Conservation (phyloP, 2,113 vertebrate genomes). For the Cercopithecus mona region DNA sequence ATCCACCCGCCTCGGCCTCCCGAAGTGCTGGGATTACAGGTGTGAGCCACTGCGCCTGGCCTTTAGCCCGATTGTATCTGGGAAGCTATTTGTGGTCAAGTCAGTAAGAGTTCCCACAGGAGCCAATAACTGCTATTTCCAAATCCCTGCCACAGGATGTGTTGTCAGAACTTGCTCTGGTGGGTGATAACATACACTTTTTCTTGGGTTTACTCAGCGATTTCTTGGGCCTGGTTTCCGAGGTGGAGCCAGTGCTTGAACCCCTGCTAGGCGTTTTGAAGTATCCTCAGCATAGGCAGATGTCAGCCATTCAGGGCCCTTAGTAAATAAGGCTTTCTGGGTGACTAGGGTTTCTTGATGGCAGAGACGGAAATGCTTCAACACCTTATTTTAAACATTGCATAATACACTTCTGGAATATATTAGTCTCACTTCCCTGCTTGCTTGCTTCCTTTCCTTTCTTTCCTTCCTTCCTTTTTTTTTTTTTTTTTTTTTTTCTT, state of each 20-base stretch:
- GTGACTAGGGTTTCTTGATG: constrained; percentile 6
- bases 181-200: constrained; percentile 22
- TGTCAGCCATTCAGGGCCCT: background rate
- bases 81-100: constrained; percentile 56
- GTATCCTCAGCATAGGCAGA: background rate
- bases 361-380: constrained; percentile 3
- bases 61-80: constrained; percentile 43
- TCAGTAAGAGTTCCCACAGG: background rate
- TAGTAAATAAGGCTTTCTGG: background rate
- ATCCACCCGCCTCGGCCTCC: too few relatives aligned
- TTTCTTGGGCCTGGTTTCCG: constrained; percentile 46
- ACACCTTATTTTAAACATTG: constrained; percentile 20
- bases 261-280: background rate
- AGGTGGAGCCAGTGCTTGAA: background rate
- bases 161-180: constrained; percentile 22
- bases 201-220: constrained; percentile 17
- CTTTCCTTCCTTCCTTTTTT: too few relatives aligned
- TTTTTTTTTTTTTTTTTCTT: background rate
- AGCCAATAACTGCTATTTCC: constrained; percentile 34
- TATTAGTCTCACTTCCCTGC: background rate
- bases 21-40: too few relatives aligned
- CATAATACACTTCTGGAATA: background rate
- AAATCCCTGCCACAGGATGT: background rate
- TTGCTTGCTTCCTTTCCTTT: too few relatives aligned
- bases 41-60: too few relatives aligned